Percentiles rank a stretch among this genome's conserved stretches.
Evolutionary conservation across 1,140 invertebrate species (phyloP).

Genomic region (Hyposmocoma kahamanoa): DNA sequence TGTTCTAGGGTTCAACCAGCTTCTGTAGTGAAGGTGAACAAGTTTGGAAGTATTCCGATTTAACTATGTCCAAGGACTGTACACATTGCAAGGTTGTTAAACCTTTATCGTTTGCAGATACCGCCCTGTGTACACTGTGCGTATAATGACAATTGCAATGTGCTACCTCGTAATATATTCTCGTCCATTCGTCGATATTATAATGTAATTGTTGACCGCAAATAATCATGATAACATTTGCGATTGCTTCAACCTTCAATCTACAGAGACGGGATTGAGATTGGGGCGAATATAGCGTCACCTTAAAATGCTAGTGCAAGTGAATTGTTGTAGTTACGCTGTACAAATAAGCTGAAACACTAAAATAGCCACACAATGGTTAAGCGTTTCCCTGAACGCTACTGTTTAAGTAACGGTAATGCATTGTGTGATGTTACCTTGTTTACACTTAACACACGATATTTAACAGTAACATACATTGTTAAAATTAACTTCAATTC

Average conservation of each 20-base stretch:
- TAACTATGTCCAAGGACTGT: neutral
- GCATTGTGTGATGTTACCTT: slow-evolving; percentile 35
- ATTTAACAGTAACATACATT: slow-evolving; percentile 41
- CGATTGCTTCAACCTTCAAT: too few relatives aligned
- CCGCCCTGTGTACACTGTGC: too few relatives aligned
- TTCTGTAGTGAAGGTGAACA: neutral
- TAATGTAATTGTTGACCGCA: too few relatives aligned
- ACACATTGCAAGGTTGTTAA: slow-evolving; percentile 1
- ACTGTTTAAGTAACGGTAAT: slow-evolving; percentile 38
- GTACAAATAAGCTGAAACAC: neutral
- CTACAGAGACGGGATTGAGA: too few relatives aligned
- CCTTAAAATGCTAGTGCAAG: too few relatives aligned
- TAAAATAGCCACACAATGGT: slow-evolving; percentile 11
- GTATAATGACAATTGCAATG: too few relatives aligned
- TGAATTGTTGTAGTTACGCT: neutral
- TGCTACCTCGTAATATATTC: too few relatives aligned
- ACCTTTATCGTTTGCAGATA: slow-evolving; percentile 3
- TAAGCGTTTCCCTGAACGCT: slow-evolving; percentile 24
- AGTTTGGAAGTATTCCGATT: neutral
- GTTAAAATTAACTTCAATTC: slow-evolving; percentile 51
- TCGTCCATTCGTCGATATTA: too few relatives aligned
- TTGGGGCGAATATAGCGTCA: too few relatives aligned
- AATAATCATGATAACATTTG: too few relatives aligned
- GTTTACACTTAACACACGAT: slow-evolving; percentile 39
- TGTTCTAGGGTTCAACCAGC: too few relatives aligned